These are phyloP conservation scores for Tachyglossus aculeatus DNA, from an alignment of 2,797 vertebrate genomes.

Conservation along the genomic window DNA sequence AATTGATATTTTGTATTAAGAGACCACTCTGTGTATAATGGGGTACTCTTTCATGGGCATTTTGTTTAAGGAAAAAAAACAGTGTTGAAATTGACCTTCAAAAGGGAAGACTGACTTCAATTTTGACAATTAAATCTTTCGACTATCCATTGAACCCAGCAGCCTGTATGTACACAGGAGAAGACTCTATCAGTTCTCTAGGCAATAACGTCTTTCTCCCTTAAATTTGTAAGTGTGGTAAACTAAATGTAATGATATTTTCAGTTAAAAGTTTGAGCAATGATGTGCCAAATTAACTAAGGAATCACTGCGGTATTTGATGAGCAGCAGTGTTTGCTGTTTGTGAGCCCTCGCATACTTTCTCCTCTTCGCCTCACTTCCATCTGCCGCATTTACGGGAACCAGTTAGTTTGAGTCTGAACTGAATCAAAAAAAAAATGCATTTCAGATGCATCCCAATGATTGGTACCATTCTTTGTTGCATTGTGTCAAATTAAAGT, in stretches of 20 bases:
- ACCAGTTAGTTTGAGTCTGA: constrained; percentile 67
- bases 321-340: constrained; percentile 47
- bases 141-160: constrained; percentile 11
- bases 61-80: constrained; percentile 49
- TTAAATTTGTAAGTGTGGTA: constrained; percentile 36
- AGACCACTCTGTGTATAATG: constrained; percentile 47
- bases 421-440: constrained; percentile 66
- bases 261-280: constrained; percentile 40
- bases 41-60: constrained; percentile 52
- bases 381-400: constrained; percentile 59
- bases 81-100: constrained; percentile 66
- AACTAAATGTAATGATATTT: constrained; percentile 34
- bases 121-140: constrained; percentile 52
- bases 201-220: constrained; percentile 10
- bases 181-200: neutral
- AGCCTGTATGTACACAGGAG: neutral
- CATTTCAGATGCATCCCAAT: constrained; percentile 49
- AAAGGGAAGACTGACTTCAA: constrained; percentile 14
- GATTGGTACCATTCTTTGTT: constrained; percentile 61
- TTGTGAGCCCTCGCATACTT: constrained; percentile 51
- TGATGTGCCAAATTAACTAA: constrained; percentile 57
- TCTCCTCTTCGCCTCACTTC: constrained; percentile 48
- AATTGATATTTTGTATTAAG: constrained; percentile 73
- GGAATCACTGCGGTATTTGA: constrained; percentile 25
- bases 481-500: constrained; percentile 58